These are phyloP conservation scores for Dryadula phaetusa DNA, from an alignment of 2,888 invertebrate genomes.

Conservation along the genomic window DNA sequence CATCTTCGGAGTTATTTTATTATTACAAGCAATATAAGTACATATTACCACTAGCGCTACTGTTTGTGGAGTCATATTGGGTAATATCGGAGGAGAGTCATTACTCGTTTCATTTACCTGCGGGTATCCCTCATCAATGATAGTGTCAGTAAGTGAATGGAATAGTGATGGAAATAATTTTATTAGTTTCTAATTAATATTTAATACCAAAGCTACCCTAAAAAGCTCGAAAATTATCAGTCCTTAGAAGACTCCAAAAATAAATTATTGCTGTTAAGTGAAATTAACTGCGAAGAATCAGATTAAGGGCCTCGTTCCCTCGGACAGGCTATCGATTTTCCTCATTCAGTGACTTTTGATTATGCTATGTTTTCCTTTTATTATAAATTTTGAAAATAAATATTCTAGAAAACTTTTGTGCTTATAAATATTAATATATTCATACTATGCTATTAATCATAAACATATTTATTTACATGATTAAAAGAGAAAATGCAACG, in stretches of 20 bases:
- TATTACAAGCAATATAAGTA: neutral
- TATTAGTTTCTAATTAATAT: neutral
- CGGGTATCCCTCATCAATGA: too few relatives aligned
- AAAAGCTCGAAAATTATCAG: slow-evolving; percentile 1
- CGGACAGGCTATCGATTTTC: slow-evolving; percentile 62
- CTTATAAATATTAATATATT: neutral
- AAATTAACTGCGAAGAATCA: slow-evolving; percentile 66
- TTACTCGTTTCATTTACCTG: too few relatives aligned
- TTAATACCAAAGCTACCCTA: slow-evolving; percentile 1
- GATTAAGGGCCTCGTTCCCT: slow-evolving; percentile 57
- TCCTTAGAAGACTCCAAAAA: slow-evolving; percentile 48
- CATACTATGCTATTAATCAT: neutral
- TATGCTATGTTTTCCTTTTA: slow-evolving; percentile 13
- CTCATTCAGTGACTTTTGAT: slow-evolving; percentile 54
- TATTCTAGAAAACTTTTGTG: neutral
- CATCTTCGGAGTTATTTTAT: slow-evolving; percentile 1
- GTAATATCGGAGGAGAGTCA: too few relatives aligned
- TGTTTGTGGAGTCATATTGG: too few relatives aligned
- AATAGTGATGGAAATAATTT: too few relatives aligned
- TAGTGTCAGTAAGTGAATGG: too few relatives aligned
- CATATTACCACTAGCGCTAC: too few relatives aligned
- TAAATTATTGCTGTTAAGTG: slow-evolving; percentile 64
- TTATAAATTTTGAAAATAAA: slow-evolving; percentile 2
- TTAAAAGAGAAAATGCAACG: neutral
- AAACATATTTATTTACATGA: neutral